phyloP scores from a whole-genome alignment of 2,797 vertebrate genomes.

The Brachyrhaphis roseni region DNA sequence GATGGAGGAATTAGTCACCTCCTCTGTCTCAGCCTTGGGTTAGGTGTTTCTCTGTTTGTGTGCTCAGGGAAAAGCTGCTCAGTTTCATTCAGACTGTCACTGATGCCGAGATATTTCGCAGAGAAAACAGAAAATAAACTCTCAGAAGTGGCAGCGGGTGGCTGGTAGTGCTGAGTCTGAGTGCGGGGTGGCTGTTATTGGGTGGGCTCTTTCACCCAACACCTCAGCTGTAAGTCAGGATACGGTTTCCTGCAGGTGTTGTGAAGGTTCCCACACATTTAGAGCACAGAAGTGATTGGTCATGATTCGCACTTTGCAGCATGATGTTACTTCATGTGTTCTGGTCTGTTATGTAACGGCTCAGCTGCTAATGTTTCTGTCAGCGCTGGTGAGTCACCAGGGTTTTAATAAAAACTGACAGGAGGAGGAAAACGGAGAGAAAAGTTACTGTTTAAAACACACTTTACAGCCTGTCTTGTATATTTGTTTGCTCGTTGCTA shows the following conservation, averaged over 20 bases:
- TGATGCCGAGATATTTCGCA: constrained; percentile 29
- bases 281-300: constrained; percentile 11
- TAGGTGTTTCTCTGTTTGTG: constrained; percentile 5
- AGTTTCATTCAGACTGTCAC: constrained; percentile 18
- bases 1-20: constrained; percentile 37
- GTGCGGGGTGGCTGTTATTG: not conserved
- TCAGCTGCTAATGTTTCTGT: not conserved
- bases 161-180: not conserved
- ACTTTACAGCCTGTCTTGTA: not conserved
- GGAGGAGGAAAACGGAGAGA: not conserved
- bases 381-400: constrained; percentile 10
- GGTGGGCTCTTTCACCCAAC: not conserved
- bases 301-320: not conserved
- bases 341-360: not conserved
- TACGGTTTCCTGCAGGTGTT: not conserved
- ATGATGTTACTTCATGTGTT: constrained; percentile 7
- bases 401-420: constrained; percentile 2
- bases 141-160: constrained; percentile 2
- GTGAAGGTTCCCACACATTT: not conserved
- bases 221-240: not conserved
- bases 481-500: not conserved
- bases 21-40: not conserved
- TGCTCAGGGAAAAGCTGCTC: not conserved
- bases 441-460: not conserved
- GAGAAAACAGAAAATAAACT: constrained; percentile 38